Conservation (phyloP, 2,113 vertebrate species). For the Steatornis caripensis region DNA sequence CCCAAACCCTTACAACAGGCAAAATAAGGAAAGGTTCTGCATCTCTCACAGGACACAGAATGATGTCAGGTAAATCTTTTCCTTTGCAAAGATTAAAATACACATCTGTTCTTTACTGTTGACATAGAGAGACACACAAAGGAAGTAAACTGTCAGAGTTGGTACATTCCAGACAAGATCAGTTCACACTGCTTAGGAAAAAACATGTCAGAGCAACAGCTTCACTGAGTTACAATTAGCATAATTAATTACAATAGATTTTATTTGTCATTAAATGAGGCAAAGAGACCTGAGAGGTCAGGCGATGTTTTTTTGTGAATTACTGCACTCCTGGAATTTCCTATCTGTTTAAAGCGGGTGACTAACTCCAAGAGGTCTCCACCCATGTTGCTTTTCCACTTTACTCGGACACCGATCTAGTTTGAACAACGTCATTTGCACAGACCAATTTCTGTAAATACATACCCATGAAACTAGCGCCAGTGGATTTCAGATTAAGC, state of each 20-base stretch:
- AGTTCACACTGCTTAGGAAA: neutral
- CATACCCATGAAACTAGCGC: neutral
- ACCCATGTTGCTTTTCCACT: neutral
- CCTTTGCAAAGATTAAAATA: neutral
- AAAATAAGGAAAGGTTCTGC: neutral
- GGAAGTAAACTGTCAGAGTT: neutral
- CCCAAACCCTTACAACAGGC: neutral
- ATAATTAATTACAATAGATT: neutral
- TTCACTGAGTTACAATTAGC: neutral
- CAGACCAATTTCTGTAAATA: neutral
- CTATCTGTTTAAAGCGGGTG: neutral
- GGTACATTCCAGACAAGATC: neutral
- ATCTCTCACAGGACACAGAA: neutral
- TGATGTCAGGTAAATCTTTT: neutral
- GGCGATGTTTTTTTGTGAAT: neutral
- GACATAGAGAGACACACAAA: neutral
- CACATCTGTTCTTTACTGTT: neutral
- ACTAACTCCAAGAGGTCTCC: neutral
- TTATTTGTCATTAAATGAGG: neutral
- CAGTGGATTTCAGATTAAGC: neutral
- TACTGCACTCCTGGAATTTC: neutral
- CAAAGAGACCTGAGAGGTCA: neutral
- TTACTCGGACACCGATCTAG: neutral
- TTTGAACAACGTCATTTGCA: neutral
- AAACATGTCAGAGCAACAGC: fast-evolving